These are phyloP conservation scores for Phalacrocorax brasilianus DNA, from an alignment of 2,113 vertebrate genomes.

Conservation along the genomic window DNA sequence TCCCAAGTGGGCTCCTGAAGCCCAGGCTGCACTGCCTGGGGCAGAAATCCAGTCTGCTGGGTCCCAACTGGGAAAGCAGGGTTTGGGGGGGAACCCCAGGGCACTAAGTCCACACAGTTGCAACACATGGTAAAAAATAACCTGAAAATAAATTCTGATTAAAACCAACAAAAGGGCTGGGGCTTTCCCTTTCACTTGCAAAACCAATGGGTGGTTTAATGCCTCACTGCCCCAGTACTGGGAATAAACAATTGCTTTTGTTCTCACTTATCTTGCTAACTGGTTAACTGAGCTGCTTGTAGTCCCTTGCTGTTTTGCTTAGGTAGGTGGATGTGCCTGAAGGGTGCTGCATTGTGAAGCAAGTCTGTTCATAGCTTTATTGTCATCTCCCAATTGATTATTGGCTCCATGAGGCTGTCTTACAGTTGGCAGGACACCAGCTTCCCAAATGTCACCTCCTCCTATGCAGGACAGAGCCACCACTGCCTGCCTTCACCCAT, in stretches of 20 bases:
- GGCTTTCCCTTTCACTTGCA: background rate
- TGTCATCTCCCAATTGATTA: background rate
- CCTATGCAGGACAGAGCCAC: background rate
- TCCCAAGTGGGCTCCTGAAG: background rate
- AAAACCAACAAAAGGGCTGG: background rate
- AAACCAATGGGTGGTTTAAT: background rate
- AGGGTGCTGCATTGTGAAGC: background rate
- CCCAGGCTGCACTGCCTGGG: background rate
- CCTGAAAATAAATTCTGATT: background rate
- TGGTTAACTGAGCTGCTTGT: background rate
- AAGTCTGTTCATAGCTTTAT: background rate
- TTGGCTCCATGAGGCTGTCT: background rate
- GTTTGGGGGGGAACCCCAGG: background rate
- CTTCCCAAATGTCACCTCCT: background rate
- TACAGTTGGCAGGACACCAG: background rate
- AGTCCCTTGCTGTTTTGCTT: background rate
- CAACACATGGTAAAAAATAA: background rate
- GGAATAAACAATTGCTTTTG: background rate
- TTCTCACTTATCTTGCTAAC: background rate
- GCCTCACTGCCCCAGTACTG: background rate
- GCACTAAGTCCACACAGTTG: background rate
- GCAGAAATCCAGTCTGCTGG: background rate
- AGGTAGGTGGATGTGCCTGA: background rate
- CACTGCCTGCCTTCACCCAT: background rate
- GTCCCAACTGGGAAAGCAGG: background rate